phyloP scores from a whole-genome alignment of 2,888 invertebrate genomes.

The Drosophila cognata region DNA sequence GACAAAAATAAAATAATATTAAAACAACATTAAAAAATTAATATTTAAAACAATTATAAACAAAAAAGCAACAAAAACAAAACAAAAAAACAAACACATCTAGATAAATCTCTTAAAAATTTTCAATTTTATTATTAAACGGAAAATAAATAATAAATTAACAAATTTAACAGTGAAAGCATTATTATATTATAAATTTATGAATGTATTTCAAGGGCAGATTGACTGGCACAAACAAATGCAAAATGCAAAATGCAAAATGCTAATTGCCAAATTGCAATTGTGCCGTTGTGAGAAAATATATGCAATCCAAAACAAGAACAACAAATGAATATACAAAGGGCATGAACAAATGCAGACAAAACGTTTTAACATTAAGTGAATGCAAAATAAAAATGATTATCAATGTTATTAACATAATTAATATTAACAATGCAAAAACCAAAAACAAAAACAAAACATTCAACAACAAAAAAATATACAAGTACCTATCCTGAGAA shows the following conservation, averaged over 20 bases:
- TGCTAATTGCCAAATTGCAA: slow-evolving; percentile 45
- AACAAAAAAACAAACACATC: slow-evolving; percentile 66
- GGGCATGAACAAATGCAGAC: slow-evolving; percentile 59
- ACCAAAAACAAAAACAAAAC: slow-evolving; percentile 54
- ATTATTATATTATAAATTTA: slow-evolving; percentile 73
- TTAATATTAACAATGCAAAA: slow-evolving; percentile 81
- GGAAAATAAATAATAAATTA: slow-evolving; percentile 68
- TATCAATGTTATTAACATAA: slow-evolving; percentile 84
- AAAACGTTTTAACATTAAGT: slow-evolving; percentile 76
- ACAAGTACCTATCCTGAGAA: slow-evolving; percentile 84
- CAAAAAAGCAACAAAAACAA: slow-evolving; percentile 33
- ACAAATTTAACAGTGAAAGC: slow-evolving; percentile 75
- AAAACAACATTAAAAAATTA: slow-evolving; percentile 71
- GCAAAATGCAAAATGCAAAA: slow-evolving; percentile 17
- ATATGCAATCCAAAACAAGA: slow-evolving; percentile 68
- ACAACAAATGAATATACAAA: slow-evolving; percentile 72
- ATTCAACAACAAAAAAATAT: slow-evolving; percentile 71
- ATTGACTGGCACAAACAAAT: slow-evolving; percentile 52
- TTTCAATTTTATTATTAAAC: slow-evolving; percentile 82
- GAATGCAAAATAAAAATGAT: slow-evolving; percentile 72
- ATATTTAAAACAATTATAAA: slow-evolving; percentile 61
- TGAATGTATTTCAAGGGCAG: slow-evolving; percentile 65
- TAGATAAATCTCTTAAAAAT: slow-evolving; percentile 82
- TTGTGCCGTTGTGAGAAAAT: slow-evolving; percentile 60
- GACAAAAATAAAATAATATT: slow-evolving; percentile 63